Percentiles rank a stretch among this genome's conserved stretches.
These are phyloP conservation scores for Theristicus caerulescens DNA, from an alignment of 2,113 vertebrate genomes.

Conservation along the genomic window DNA sequence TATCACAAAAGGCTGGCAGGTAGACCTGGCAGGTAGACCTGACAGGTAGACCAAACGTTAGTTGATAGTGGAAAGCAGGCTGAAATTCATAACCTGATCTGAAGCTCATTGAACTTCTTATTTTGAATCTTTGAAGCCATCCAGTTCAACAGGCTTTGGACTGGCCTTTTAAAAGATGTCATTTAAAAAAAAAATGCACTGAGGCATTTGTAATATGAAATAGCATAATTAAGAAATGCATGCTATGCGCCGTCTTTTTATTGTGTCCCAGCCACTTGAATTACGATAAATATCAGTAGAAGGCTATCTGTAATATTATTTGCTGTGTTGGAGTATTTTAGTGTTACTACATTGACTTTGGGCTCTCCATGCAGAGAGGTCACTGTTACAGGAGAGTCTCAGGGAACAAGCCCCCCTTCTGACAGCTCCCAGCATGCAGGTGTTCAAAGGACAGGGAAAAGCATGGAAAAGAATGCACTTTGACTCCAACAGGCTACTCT, in stretches of 20 bases:
- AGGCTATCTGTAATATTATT: neutral
- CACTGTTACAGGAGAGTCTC: neutral
- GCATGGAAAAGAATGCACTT: neutral
- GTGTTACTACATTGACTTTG: neutral
- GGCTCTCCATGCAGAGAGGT: neutral
- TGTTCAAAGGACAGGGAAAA: neutral
- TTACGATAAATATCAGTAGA: neutral
- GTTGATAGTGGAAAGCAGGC: neutral
- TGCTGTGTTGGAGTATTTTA: neutral
- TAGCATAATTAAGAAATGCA: neutral
- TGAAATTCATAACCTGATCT: neutral
- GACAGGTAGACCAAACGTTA: neutral
- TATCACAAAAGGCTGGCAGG: neutral
- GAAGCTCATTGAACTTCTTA: neutral
- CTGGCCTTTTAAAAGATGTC: neutral
- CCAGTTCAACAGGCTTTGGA: neutral
- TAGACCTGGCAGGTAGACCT: neutral
- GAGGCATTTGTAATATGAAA: neutral
- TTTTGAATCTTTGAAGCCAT: neutral
- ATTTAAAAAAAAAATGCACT: neutral
- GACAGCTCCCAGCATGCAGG: neutral
- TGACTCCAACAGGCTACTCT: neutral
- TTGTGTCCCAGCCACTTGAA: neutral
- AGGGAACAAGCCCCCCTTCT: neutral
- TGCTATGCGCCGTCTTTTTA: neutral